These are phyloP conservation scores for Cydia fagiglandana DNA, from an alignment of 1,140 invertebrate species.

Conservation along the genomic window DNA sequence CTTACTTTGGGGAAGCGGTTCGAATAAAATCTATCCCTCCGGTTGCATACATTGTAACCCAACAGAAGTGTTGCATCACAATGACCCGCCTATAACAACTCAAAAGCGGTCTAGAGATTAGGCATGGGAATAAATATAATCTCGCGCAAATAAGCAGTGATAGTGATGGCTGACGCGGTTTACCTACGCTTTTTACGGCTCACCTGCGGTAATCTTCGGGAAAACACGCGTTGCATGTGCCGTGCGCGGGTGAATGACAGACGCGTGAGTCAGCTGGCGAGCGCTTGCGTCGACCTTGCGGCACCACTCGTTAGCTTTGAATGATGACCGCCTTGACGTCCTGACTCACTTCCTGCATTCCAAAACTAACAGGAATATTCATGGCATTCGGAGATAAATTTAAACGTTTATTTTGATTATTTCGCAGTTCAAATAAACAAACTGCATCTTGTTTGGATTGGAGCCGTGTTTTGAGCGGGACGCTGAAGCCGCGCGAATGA, in stretches of 20 bases:
- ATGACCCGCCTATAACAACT: too few species aligned
- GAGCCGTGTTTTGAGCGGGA: conserved; percentile 9
- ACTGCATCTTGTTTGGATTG: conserved; percentile 23
- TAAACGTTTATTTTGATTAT: conserved; percentile 30
- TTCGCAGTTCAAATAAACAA: conserved; percentile 25
- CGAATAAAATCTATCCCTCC: too few species aligned
- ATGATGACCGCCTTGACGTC: conserved; percentile 49
- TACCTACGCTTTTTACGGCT: neutral
- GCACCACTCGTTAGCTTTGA: conserved; percentile 45
- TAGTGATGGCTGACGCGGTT: too few species aligned
- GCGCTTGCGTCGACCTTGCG: conserved; percentile 42
- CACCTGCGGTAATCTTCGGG: neutral
- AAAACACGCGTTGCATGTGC: conserved; percentile 4
- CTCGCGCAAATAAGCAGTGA: too few species aligned
- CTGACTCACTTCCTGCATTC: conserved; percentile 45
- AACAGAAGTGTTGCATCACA: too few species aligned
- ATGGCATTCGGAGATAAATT: conserved; percentile 27
- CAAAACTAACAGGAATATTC: conserved; percentile 39
- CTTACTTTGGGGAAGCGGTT: too few species aligned
- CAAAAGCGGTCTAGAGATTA: too few species aligned
- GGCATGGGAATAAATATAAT: too few species aligned
- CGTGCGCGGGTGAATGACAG: conserved; percentile 37
- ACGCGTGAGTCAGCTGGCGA: conserved; percentile 38
- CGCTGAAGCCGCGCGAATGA: conserved; percentile 1
- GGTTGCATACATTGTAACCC: too few species aligned